These are phyloP conservation scores for Pristionchus exspectatus DNA, from an alignment of 2,888 invertebrate species.

Conservation along the genomic window DNA sequence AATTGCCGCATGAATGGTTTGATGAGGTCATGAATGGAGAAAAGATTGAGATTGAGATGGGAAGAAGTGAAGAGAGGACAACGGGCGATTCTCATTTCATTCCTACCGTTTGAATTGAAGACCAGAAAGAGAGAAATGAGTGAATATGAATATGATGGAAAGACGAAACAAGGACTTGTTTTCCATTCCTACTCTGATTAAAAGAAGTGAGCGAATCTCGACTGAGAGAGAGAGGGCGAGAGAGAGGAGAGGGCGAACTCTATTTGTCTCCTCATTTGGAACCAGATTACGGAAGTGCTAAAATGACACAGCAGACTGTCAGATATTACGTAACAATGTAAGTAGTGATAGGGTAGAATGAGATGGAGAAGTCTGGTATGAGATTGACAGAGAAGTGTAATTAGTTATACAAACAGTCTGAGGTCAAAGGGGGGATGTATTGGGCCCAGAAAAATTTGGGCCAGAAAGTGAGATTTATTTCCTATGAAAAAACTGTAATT, in stretches of 20 bases:
- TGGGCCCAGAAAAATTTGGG: neutral
- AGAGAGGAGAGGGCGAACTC: neutral
- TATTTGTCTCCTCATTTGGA: constrained; percentile 10
- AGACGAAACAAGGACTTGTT: neutral
- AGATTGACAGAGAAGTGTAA: constrained; percentile 11
- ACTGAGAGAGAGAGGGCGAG: neutral
- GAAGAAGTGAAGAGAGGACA: neutral
- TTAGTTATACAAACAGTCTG: neutral
- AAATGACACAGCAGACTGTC: neutral
- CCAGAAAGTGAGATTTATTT: neutral
- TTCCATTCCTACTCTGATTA: neutral
- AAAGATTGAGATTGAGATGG: neutral
- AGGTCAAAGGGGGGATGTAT: neutral
- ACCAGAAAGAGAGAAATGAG: neutral
- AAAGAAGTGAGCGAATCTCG: neutral
- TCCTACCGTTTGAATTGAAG: neutral
- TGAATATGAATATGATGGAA: neutral
- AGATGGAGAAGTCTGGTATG: neutral
- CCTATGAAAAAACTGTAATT: no score
- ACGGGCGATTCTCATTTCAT: neutral
- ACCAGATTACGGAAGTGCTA: constrained; percentile 30
- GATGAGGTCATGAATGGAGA: constrained; percentile 41
- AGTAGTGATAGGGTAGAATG: constrained; percentile 8
- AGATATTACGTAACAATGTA: constrained; percentile 30
- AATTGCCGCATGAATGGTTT: constrained; percentile 28